Evolutionary conservation across 2,113 vertebrate species (phyloP).

Genomic region (Columba livia): DNA sequence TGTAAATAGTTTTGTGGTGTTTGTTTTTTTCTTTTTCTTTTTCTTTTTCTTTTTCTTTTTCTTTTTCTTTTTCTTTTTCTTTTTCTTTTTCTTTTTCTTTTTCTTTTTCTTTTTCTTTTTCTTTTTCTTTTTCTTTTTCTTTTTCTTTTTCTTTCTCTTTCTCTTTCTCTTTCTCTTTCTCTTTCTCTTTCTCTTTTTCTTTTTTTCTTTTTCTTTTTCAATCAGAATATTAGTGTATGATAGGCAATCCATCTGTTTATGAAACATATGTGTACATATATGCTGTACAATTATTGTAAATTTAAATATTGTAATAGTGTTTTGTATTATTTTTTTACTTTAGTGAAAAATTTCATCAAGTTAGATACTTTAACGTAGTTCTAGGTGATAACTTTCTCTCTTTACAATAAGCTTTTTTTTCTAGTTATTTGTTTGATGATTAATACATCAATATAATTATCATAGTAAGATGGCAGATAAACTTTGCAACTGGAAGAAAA

Average conservation of each 20-base stretch:
- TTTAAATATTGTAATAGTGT: neutral
- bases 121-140: no score
- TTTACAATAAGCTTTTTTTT: neutral
- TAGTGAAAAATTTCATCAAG: neutral
- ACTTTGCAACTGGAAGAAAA: neutral
- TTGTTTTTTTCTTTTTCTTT: no score
- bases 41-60: no score
- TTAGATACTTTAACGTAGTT: neutral
- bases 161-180: no score
- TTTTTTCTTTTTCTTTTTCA: neutral
- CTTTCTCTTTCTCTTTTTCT: no score
- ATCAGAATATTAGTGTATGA: neutral
- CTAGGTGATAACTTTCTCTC: neutral
- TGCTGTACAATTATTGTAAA: neutral
- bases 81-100: no score
- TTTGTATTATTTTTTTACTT: neutral
- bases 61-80: no score
- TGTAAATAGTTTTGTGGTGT: neutral
- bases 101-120: no score
- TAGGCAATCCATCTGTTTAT: fast-evolving
- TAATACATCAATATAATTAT: neutral
- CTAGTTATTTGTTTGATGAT: neutral
- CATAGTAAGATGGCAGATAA: neutral
- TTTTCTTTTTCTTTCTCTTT: no score
- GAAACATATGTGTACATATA: neutral